These are phyloP conservation scores for Bombus vancouverensis DNA, from an alignment of 1,140 invertebrate species.

Conservation along the genomic window DNA sequence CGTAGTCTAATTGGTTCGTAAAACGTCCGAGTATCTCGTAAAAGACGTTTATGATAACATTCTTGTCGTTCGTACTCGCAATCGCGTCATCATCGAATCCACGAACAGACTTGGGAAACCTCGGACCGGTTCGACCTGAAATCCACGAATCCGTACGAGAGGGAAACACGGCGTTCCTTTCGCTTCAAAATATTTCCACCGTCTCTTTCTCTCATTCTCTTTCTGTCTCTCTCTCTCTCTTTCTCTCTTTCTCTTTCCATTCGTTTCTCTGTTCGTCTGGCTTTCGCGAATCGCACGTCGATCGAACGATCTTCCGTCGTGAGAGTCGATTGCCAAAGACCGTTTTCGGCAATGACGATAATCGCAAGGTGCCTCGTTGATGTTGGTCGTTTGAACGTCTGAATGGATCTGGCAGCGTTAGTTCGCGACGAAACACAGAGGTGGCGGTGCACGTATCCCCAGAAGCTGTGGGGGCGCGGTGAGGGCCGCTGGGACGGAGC, in stretches of 20 bases:
- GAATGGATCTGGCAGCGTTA: slow-evolving; percentile 79
- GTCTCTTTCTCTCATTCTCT: not conserved
- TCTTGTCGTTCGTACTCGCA: slow-evolving; percentile 36
- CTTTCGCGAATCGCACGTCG: slow-evolving; percentile 1
- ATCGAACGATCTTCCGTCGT: slow-evolving; percentile 21
- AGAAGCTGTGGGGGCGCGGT: not conserved
- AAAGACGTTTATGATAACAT: slow-evolving; percentile 75
- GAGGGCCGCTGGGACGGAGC: not conserved
- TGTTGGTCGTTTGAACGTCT: slow-evolving; percentile 81
- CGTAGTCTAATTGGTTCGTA: slow-evolving; percentile 79
- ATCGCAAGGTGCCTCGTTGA: slow-evolving; percentile 71
- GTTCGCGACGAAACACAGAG: slow-evolving; percentile 73
- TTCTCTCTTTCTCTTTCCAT: not conserved
- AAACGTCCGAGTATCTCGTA: slow-evolving; percentile 75
- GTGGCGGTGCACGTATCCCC: slow-evolving; percentile 76
- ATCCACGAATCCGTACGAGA: slow-evolving; percentile 32
- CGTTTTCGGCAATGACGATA: slow-evolving; percentile 64
- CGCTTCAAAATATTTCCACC: not conserved
- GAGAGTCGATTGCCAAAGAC: slow-evolving; percentile 24
- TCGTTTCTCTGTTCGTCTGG: not conserved
- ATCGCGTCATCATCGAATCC: slow-evolving; percentile 37
- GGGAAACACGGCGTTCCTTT: not conserved
- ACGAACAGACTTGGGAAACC: not conserved
- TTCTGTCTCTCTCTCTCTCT: not conserved
- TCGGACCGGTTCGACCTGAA: slow-evolving; percentile 61